Evolutionary conservation across 64 coral and sea anemone species (phyloP), one percentile per base, ranked within the genome.

Genomic region (Montipora efflorescens): DNA sequence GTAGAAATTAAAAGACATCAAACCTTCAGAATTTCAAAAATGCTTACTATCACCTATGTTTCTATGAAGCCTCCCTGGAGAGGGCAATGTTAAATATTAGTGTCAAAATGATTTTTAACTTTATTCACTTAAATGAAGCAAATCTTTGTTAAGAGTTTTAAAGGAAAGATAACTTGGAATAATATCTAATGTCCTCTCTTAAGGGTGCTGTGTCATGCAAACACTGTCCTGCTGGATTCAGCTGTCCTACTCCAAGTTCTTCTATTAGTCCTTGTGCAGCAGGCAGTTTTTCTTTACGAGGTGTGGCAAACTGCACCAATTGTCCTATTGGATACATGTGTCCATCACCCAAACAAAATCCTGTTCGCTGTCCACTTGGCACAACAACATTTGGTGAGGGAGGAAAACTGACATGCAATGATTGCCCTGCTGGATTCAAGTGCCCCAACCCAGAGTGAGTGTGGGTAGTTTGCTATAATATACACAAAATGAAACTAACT

Each of bases 281-380:
- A 80, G 98, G 98, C 8, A 88, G 52, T 7, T 96, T 96, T 72
- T 99, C 98, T 52, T 21, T 99, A 4, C 44, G 61, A 9, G 95
- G 98, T 47, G 47, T 89, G 66, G 98, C 95, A 46, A 96, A 96
- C 59, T 99, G 98, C 67, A 96, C 95, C 21, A 81, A 72, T 3
- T 99, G 98, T 89, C 98, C 98, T 25, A 90, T 94, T 16, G 98
- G 98, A 18, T 96, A 94, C 78, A 96, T 96, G 88, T 99, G 98
- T 28, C 89, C 77, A 58, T 91, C 79, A 3, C 88, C 89, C 7
- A 90, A 87, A 5, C 92, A 96, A 48, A 74, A 81, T 9, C 74
- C 98, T 48, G 79, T 94, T 3, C 90, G 92, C 12, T 99, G 98
- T 87, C 79, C 92, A 55, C 70, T 93, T 76, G 98, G 98, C 10